Evolutionary conservation across 2,888 invertebrate genomes (phyloP), one percentile per base, ranked within the genome.

Genomic region (Ectobius pallidus): DNA sequence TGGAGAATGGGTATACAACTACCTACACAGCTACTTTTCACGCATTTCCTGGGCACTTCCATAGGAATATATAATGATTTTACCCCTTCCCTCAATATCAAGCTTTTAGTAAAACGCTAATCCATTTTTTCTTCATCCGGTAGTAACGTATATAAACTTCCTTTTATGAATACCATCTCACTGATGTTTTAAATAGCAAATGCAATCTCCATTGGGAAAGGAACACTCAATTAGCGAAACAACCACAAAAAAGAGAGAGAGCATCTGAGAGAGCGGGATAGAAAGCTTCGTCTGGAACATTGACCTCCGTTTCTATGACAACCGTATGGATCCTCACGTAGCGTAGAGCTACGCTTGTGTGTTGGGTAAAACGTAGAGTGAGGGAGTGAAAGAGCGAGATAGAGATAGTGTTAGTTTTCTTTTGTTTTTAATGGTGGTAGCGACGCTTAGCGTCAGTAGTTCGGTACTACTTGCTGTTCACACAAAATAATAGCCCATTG

Each of bases 271-370:
- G 67, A 69, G 39, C 16, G 9, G 55, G 39, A 69, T 22, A 14
- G 62, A 44, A 30, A 20, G 25, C 69, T 71, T 71, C 55, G 72
- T 69, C 72, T 69, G 52, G 71, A 46, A 44, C 72, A 69, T 61
- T 72, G 72, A 72, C 72, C 72, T 52, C 72, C 69, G 72, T 72
- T 52, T 49, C 62, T 63, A 72, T 72, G 69, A 62, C 69, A 49
- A 72, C 72, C 68, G 72, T 69, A 72, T 72, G 72, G 72, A 72
- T 72, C 72, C 72, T 65, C 30, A n/a, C 58, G 30, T 58, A n/a
- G n/a, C 27, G 32, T 16, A 4, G 58, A 30, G 58, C 58, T 30
- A 30, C 16, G 58, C 22, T 58, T 58, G 30, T 58, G 30, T 58
- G 58, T 16, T 25, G n/a, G 27, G 30, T 16, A 58, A 32, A 58